Evolutionary conservation across 2,113 vertebrate species (phyloP).

Genomic region (Oncorhynchus tshawytscha): DNA sequence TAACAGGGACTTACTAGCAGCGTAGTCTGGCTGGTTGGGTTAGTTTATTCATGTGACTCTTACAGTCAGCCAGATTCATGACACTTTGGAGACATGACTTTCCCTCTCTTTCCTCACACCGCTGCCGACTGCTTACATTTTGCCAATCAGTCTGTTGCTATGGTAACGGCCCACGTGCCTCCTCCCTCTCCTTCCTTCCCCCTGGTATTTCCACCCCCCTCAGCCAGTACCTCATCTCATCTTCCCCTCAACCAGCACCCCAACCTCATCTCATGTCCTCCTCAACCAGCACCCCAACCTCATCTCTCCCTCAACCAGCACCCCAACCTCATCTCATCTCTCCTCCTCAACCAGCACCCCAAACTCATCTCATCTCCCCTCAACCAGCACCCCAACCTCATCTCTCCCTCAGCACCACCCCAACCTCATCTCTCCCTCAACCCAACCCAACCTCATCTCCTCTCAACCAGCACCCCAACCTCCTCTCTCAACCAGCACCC

Average conservation of each 20-base stretch:
- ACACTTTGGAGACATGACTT: slow-evolving; percentile 95
- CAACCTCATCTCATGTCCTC: background rate
- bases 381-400: slow-evolving; percentile 35
- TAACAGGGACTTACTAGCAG: slow-evolving; percentile 68
- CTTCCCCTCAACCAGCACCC: background rate
- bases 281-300: slow-evolving; percentile 10
- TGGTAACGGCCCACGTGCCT: slow-evolving; percentile 81
- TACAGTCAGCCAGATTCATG: slow-evolving; percentile 96
- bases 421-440: background rate
- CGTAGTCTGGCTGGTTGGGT: slow-evolving; percentile 76
- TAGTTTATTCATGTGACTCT: slow-evolving; percentile 92
- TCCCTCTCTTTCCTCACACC: slow-evolving; percentile 85
- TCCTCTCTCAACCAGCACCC: no score
- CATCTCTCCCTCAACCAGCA: slow-evolving; percentile 40
- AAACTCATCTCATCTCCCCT: slow-evolving; percentile 49
- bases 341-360: slow-evolving; percentile 60
- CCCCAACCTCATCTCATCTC: slow-evolving; percentile 11
- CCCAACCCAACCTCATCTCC: slow-evolving; percentile 26
- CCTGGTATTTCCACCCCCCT: slow-evolving; percentile 51
- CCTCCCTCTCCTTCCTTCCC: slow-evolving; percentile 60
- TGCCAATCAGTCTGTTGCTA: slow-evolving; percentile 99
- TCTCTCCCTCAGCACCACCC: background rate
- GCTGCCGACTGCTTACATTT: slow-evolving; percentile 95
- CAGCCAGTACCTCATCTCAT: background rate
- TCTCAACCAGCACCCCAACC: background rate